Percentiles rank a stretch among this genome's conserved stretches.
Evolutionary conservation across 64 coral and sea anemone genomes (phyloP).

Genomic region (Acropora yongei): DNA sequence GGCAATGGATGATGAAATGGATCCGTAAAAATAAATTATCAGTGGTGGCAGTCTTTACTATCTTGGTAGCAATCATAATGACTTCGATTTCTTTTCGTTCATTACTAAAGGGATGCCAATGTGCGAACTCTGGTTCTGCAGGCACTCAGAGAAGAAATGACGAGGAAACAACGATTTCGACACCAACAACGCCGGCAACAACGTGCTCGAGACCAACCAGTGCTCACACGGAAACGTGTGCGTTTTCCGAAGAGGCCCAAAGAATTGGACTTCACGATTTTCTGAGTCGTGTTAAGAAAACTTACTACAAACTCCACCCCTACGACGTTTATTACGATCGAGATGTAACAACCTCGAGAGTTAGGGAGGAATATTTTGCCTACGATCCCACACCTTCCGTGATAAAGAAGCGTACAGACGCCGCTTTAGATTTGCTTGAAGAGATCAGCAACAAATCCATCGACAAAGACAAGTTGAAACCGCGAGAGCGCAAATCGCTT

Average conservation of each 20-base stretch:
- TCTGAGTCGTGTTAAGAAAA: constrained; percentile 49
- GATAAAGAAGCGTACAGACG: constrained; percentile 76
- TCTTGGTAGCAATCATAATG: too few species aligned
- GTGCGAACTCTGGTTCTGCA: too few species aligned
- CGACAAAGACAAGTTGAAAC: constrained; percentile 62
- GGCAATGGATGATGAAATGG: too few species aligned
- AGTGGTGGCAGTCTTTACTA: too few species aligned
- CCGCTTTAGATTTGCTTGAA: constrained; percentile 50
- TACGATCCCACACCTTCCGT: constrained; percentile 65
- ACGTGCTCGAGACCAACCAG: too few species aligned
- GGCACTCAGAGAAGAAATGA: too few species aligned
- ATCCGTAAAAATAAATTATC: too few species aligned
- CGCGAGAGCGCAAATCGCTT: constrained; percentile 79
- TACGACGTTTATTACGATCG: constrained; percentile 57
- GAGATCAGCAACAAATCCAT: constrained; percentile 52
- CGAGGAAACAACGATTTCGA: too few species aligned
- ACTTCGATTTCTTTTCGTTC: too few species aligned
- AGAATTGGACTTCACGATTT: constrained; percentile 68
- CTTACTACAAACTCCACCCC: constrained; percentile 70
- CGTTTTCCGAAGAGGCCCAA: constrained; percentile 73
- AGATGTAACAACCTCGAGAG: constrained; percentile 15
- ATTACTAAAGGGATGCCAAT: too few species aligned
- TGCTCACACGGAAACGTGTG: too few species aligned
- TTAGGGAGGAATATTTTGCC: constrained; percentile 42
- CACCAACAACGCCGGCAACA: too few species aligned